These are phyloP conservation scores for Thyatira batis DNA, from an alignment of 2,888 invertebrate genomes.

Conservation along the genomic window DNA sequence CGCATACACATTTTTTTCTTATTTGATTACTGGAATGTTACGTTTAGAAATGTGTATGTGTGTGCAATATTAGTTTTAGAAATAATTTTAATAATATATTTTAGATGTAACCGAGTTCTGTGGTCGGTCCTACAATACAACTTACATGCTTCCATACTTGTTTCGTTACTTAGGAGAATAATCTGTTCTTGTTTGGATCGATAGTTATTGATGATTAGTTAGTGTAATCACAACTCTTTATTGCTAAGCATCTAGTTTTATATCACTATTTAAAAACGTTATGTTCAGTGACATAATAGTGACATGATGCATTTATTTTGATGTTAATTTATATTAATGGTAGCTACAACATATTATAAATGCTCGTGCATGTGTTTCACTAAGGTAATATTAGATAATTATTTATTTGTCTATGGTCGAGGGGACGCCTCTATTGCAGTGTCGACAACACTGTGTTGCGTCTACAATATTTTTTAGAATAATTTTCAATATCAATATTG, in stretches of 20 bases:
- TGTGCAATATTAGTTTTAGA: constrained; percentile 82
- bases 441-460: constrained; percentile 54
- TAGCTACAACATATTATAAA: constrained; percentile 77
- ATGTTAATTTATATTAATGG: constrained; percentile 80
- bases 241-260: constrained; percentile 73
- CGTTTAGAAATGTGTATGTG: constrained; percentile 80
- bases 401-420: constrained; percentile 64
- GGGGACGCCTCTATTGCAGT: constrained; percentile 42
- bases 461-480: constrained; percentile 63
- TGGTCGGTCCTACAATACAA: constrained; percentile 33
- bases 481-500: constrained; percentile 53
- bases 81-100: constrained; percentile 66
- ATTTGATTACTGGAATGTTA: constrained; percentile 59
- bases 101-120: constrained; percentile 57
- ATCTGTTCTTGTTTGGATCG: constrained; percentile 53
- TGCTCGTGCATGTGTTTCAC: constrained; percentile 74
- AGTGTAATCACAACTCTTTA: constrained; percentile 75
- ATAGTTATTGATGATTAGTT: constrained; percentile 70
- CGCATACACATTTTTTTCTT: constrained; percentile 77
- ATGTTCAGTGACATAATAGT: constrained; percentile 78
- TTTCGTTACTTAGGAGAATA: constrained; percentile 61
- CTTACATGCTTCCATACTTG: constrained; percentile 66
- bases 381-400: constrained; percentile 73
- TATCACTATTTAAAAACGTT: constrained; percentile 67
- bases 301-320: constrained; percentile 82